Percentiles rank a stretch among this genome's conserved stretches.
These are phyloP conservation scores for Aphidoletes aphidimyza DNA, from an alignment of 2,888 invertebrate species.

Conservation along the genomic window DNA sequence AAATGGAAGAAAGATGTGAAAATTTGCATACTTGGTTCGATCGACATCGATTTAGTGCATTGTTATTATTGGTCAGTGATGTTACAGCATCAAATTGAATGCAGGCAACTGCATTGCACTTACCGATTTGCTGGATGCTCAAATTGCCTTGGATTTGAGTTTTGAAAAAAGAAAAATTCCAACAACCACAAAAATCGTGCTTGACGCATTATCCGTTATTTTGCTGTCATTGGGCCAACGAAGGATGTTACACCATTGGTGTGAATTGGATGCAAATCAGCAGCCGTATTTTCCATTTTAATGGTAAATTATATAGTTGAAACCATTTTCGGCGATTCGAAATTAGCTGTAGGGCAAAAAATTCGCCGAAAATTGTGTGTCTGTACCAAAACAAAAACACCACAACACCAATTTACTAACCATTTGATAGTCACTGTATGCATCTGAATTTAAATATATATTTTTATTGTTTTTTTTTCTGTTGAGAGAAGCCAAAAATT, in stretches of 20 bases:
- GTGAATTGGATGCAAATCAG: slow-evolving; percentile 49
- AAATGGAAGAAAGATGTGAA: slow-evolving; percentile 19
- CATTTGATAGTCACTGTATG: slow-evolving; percentile 2
- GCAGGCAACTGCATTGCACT: too few species aligned
- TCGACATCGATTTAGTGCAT: background rate
- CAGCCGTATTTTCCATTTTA: slow-evolving; percentile 25
- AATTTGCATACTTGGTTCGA: background rate
- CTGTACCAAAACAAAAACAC: background rate
- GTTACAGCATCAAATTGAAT: too few species aligned
- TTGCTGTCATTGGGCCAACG: background rate
- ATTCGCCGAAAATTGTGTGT: background rate
- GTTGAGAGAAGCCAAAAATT: too few species aligned
- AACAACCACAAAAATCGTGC: too few species aligned
- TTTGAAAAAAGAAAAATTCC: too few species aligned
- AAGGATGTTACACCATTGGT: slow-evolving; percentile 49
- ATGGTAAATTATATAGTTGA: slow-evolving; percentile 13
- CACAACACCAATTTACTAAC: background rate
- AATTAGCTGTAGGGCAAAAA: background rate
- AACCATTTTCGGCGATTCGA: slow-evolving; percentile 3
- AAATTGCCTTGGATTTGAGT: too few species aligned
- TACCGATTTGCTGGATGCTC: too few species aligned
- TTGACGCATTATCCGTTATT: slow-evolving; percentile 37
- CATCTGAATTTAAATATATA: background rate
- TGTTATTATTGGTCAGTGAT: slow-evolving; percentile 4
- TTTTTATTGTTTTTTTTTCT: background rate